Conservation (phyloP, 2,888 invertebrate species). For the Platycheirus albimanus region DNA sequence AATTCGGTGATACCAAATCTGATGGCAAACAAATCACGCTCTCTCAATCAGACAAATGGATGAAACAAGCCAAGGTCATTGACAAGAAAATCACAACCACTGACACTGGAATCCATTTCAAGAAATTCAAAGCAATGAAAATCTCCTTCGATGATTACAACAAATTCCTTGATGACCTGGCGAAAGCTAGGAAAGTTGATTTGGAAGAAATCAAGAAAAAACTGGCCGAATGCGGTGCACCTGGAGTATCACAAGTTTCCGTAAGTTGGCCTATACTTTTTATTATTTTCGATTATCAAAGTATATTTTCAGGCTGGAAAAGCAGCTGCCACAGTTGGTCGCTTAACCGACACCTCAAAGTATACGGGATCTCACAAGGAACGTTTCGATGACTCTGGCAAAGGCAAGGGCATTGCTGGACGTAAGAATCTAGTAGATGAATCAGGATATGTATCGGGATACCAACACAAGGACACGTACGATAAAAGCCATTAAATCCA, state of each 20-base stretch:
- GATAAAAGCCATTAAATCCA: slow-evolving; percentile 84
- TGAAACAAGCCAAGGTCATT: slow-evolving; percentile 94
- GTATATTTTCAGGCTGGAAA: slow-evolving; percentile 80
- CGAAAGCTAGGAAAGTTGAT: slow-evolving; percentile 92
- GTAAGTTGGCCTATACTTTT: slow-evolving; percentile 74
- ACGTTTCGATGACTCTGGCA: slow-evolving; percentile 92
- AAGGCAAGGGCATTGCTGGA: slow-evolving; percentile 93
- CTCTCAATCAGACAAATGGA: slow-evolving; percentile 97
- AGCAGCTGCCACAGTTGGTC: slow-evolving; percentile 84
- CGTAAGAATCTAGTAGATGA: slow-evolving; percentile 89
- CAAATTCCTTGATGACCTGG: slow-evolving; percentile 92
- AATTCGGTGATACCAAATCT: slow-evolving; percentile 93
- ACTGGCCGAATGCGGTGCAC: slow-evolving; percentile 90
- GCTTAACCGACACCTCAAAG: slow-evolving; percentile 92
- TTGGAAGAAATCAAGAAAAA: slow-evolving; percentile 91
- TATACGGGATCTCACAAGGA: slow-evolving; percentile 95
- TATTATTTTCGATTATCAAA: neutral
- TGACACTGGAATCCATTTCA: slow-evolving; percentile 94
- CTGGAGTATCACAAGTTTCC: slow-evolving; percentile 84
- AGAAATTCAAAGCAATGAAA: slow-evolving; percentile 92
- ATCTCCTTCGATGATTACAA: slow-evolving; percentile 90
- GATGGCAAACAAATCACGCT: slow-evolving; percentile 93
- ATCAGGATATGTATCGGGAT: slow-evolving; percentile 92
- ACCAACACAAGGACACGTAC: slow-evolving; percentile 92
- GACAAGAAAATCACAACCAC: slow-evolving; percentile 94